Evolutionary conservation across 1,140 invertebrate genomes (phyloP), one percentile per base, ranked within the genome.

Genomic region (Pseudomyrmex pallidus): DNA sequence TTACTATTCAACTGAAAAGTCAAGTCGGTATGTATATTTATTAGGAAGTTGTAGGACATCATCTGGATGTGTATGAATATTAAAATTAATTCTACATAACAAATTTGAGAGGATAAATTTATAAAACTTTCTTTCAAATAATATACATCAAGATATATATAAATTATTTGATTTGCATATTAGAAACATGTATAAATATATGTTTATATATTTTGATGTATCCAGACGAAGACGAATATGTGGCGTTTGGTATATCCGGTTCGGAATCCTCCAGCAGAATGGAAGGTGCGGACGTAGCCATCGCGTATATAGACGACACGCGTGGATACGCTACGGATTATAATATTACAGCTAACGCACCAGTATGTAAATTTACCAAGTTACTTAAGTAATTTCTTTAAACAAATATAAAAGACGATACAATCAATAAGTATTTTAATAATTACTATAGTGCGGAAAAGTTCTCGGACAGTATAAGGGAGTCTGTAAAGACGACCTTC

Each of bases 211-310:
- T 54, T 25, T 54, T 7, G 10, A 22, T 78, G 7, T 66, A 25
- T 15, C n/a, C 50, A 94, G 96, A 91, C 0, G 96, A 97, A 88
- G 94, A 97, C 88, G 97, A 98, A 84, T 99, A 98, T 92, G 96
- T 98, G 95, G 96, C 97, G 17, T 98, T 98, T 93, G 98, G 98
- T 52, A 92, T 98, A 17, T 98, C 98, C 50, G 98, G 97, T 44
- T 96, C 96, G 2, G 92, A 95, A 3, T 94, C 95, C 4, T 95
- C 95, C 67, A 96, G 97, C 86, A 95, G 96, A 94, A 99, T 99
- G 98, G 94, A 98, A 87, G 98, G 97, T 44, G 96, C 97, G 1
- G 98, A 99, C 95, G 96, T 97, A 25, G 96, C 97, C 2, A 95
- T 99, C 20, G 96, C 96, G 1, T 97, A 96, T 89, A 96, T 97